Evolutionary conservation across 2,113 vertebrate genomes (phyloP).

Genomic region (Corynorhinus townsendii): DNA sequence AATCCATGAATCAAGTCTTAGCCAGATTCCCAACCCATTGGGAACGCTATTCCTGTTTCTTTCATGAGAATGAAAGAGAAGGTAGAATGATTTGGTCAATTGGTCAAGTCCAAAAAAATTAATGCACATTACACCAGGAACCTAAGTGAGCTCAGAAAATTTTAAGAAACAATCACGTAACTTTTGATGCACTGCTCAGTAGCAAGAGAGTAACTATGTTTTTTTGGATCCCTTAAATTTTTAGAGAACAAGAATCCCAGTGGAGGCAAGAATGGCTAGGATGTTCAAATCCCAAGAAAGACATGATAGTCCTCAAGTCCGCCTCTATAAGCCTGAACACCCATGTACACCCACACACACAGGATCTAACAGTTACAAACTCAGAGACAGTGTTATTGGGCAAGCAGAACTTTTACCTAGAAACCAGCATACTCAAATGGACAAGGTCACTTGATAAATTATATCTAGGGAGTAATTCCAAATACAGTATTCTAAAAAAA

Average conservation of each 20-base stretch:
- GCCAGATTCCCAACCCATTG: background rate
- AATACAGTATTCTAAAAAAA: slow-evolving; percentile 3
- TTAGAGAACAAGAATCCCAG: background rate
- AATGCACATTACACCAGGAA: background rate
- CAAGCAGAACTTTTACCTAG: background rate
- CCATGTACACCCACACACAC: background rate
- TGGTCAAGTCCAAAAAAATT: background rate
- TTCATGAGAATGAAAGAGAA: background rate
- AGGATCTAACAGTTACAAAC: background rate
- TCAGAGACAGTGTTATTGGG: background rate
- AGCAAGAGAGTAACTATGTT: background rate
- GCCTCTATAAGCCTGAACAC: background rate
- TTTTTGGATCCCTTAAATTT: background rate
- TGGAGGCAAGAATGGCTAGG: background rate
- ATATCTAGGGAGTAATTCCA: background rate
- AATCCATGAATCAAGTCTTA: background rate
- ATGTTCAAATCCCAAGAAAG: background rate
- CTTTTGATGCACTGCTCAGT: background rate
- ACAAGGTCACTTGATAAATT: background rate
- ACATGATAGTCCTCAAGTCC: background rate
- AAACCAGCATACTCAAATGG: background rate
- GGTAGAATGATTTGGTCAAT: background rate
- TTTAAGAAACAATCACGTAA: background rate
- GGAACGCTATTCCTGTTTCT: background rate
- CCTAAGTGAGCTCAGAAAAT: background rate